Base-by-base conservation (phyloP, 2,888 invertebrate genomes). In the Platypus cylindrus region DNA sequence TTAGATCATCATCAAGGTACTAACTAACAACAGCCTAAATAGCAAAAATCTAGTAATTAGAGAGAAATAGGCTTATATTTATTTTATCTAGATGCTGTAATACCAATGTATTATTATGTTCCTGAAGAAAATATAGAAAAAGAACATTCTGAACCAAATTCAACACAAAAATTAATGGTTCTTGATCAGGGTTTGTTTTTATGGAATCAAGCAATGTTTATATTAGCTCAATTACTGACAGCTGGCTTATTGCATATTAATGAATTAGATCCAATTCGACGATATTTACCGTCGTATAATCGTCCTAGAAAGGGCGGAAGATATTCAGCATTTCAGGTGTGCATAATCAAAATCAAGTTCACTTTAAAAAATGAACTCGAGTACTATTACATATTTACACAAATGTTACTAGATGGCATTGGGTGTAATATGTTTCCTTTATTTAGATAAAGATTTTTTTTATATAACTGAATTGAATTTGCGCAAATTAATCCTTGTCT, bases 271-370 rank as follows among this genome's bases (percentile, higher is more conserved):
- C 93, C 94, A 0, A 86, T 97, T 46, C 70, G 94, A 30, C 74
- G 97, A 18, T 93, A 95, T 63, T 66, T 97, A 48, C 95, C 97
- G 0, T 94, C 94, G 0, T 93, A 91, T 59, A 94, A 93, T 59
- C 68, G 97, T 29, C 97, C 97, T 0, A 69, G 89, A 23, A 78
- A 82, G 52, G 89, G 83, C 32, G 89, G 90, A 27, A 70, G 95
- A 43, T 97, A 98, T 64, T 95, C 95, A 0, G 93, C 94, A 15
- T 98, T 98, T 66, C 95, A 97, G 81, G 95, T 86, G 63, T 52
- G 50, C 45, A 30, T 20, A n/a, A 4, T 8, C 16, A 22, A 8
- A 8, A 8, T 22, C 7, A 22, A 22, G 9, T 22, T n/a, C n/a
- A n/a, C n/a, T n/a, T n/a, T n/a, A n/a, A n/a, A n/a, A n/a, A n/a